Conservation (phyloP, 2,113 vertebrate genomes). For the Corvus hawaiiensis region DNA sequence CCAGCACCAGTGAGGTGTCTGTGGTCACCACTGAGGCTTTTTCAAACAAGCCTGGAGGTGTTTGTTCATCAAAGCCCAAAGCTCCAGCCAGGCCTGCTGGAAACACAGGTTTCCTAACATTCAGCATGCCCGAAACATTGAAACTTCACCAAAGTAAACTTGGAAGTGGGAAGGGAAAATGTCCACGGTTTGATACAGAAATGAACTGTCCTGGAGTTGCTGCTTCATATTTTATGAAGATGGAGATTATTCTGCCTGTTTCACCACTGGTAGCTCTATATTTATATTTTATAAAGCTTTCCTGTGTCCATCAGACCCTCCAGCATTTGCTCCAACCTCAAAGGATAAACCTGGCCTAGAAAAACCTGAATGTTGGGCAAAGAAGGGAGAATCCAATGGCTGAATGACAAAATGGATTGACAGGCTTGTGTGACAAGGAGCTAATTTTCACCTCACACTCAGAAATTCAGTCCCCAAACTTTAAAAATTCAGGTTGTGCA, state of each 20-base stretch:
- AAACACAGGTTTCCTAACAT: neutral
- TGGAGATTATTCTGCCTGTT: neutral
- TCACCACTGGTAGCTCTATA: neutral
- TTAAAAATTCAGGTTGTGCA: neutral
- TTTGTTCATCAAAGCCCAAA: conserved; percentile 20
- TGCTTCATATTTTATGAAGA: neutral
- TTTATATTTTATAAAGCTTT: neutral
- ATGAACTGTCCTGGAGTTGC: neutral
- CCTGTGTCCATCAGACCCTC: neutral
- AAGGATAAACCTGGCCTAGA: neutral
- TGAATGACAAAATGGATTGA: fast-evolving
- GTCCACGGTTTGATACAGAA: neutral
- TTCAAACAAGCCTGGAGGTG: conserved; percentile 11
- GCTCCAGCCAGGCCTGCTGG: neutral
- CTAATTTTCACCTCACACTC: neutral
- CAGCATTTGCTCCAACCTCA: neutral
- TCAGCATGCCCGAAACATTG: neutral
- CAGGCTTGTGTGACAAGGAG: neutral
- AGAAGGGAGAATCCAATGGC: neutral
- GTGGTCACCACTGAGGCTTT: neutral
- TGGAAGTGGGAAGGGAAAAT: neutral
- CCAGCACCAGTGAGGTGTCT: neutral
- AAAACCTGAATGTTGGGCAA: neutral
- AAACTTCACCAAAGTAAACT: conserved; percentile 5
- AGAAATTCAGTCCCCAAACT: neutral